Percentiles rank a stretch among this genome's conserved stretches.
Evolutionary conservation across 64 coral and sea anemone species (phyloP).

Genomic region (Actinia tenebrosa): DNA sequence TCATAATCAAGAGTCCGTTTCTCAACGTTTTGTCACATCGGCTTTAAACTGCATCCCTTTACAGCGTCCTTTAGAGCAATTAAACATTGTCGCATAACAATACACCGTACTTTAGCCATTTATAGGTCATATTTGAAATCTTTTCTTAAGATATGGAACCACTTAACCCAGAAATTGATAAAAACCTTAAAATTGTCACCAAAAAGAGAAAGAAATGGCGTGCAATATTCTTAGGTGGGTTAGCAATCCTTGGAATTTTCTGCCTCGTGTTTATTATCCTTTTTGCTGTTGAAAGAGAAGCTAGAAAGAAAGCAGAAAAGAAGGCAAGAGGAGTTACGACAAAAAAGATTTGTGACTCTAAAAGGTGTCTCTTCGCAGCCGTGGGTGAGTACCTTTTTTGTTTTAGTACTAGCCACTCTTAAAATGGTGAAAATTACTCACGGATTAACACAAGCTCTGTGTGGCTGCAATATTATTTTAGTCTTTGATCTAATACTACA

Average conservation of each 20-base stretch:
- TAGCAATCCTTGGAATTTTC: slow-evolving; percentile 9
- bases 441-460: no score
- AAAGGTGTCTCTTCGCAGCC: slow-evolving; percentile 11
- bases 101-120: not conserved
- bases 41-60: not conserved
- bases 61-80: not conserved
- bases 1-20: not conserved
- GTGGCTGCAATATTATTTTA: no score
- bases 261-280: slow-evolving; percentile 41
- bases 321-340: not conserved
- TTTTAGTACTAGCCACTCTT: not conserved
- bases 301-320: not conserved
- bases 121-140: not conserved
- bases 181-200: not conserved
- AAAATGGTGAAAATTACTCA: no score
- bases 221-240: not conserved
- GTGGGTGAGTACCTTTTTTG: slow-evolving; percentile 19
- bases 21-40: slow-evolving; percentile 2
- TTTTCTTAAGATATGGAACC: not conserved
- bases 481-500: no score
- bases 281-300: slow-evolving; percentile 36
- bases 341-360: not conserved
- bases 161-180: not conserved
- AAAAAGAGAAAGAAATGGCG: slow-evolving; percentile 1
- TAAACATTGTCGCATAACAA: not conserved